Percentiles rank a stretch among this genome's conserved stretches.
Evolutionary conservation across 1,140 invertebrate species (phyloP).

Genomic region (Leucophenga varia): DNA sequence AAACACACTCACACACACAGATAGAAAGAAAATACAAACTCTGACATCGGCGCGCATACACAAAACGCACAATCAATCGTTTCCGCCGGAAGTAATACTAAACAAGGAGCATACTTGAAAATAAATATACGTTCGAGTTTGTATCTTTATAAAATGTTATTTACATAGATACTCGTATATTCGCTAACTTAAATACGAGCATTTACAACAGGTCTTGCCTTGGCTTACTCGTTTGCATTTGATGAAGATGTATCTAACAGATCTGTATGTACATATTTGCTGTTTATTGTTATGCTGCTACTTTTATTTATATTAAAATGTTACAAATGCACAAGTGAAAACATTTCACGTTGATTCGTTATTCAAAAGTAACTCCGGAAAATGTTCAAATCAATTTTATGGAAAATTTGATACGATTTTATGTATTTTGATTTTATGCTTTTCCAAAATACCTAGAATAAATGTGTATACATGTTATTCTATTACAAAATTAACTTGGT

Average conservation of each 20-base stretch:
- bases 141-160: not conserved
- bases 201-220: no score
- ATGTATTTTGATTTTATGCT: no score
- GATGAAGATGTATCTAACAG: constrained; percentile 53
- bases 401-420: no score
- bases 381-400: no score
- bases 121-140: constrained; percentile 23
- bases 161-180: not conserved
- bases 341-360: no score
- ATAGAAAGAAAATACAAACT: no score
- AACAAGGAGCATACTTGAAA: constrained; percentile 50
- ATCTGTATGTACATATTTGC: no score
- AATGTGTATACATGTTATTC: no score
- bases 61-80: constrained; percentile 40
- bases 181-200: no score
- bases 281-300: constrained; percentile 44
- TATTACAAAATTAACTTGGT: no score
- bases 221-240: constrained; percentile 26
- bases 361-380: not conserved
- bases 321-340: constrained; percentile 19
- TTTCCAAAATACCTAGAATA: no score
- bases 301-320: constrained; percentile 43
- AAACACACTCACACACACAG: constrained; percentile 13
- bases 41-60: constrained; percentile 23
- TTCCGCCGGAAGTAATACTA: constrained; percentile 49